Evolutionary conservation across 1,140 invertebrate species (phyloP).

Genomic region (Zaprionus ghesquierei): DNA sequence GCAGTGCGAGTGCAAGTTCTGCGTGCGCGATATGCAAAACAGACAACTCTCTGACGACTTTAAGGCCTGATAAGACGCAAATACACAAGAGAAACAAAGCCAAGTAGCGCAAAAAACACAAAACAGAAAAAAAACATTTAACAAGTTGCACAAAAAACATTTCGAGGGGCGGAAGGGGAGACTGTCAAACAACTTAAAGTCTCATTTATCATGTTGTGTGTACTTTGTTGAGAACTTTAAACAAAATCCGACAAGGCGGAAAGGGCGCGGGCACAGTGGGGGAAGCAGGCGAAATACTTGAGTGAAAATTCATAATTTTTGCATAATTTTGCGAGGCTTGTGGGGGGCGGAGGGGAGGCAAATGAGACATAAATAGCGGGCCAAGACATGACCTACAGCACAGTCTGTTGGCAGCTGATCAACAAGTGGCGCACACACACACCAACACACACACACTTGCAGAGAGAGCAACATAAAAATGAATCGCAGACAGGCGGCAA

Average conservation of each 20-base stretch:
- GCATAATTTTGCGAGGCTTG: constrained; percentile 41
- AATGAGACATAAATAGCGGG: constrained; percentile 46
- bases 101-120: constrained; percentile 4
- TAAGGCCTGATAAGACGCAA: constrained; percentile 61
- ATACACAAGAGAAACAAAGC: constrained; percentile 19
- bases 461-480: constrained; percentile 58
- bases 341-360: not conserved
- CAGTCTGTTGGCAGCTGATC: constrained; percentile 23
- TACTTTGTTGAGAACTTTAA: constrained; percentile 56
- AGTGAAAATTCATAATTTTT: constrained; percentile 63
- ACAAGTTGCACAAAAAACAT: constrained; percentile 65
- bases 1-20: constrained; percentile 1
- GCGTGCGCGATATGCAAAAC: constrained; percentile 47
- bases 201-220: constrained; percentile 75
- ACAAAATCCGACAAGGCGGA: constrained; percentile 1
- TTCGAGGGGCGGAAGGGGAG: not conserved
- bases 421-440: constrained; percentile 64
- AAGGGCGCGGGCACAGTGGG: not conserved
- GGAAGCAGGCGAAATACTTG: constrained; percentile 51
- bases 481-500: constrained; percentile 52
- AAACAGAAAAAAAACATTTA: constrained; percentile 48
- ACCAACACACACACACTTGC: not conserved
- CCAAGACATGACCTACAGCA: constrained; percentile 77
- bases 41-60: constrained; percentile 63
- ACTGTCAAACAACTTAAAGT: constrained; percentile 80